Evolutionary conservation across 1,140 invertebrate genomes (phyloP).

Genomic region (Procambarus clarkii): DNA sequence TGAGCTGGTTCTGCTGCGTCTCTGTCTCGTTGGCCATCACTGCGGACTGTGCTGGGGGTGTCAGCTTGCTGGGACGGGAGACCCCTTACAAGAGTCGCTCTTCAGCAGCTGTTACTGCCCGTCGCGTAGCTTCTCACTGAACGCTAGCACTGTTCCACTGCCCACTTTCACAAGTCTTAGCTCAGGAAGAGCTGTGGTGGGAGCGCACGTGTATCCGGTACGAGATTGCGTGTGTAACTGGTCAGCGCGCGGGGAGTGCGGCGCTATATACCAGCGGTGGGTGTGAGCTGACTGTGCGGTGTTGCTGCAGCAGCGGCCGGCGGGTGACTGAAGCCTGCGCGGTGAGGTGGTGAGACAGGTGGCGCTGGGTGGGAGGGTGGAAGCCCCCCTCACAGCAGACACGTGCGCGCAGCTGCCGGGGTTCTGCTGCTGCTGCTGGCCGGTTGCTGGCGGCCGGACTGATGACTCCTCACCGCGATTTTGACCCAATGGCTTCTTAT

Average conservation of each 20-base stretch:
- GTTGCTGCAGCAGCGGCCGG: constrained; percentile 34
- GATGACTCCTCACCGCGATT: neutral
- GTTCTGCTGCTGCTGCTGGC: neutral
- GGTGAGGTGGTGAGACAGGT: constrained; percentile 24
- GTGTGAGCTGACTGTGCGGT: neutral
- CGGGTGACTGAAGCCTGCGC: constrained; percentile 51
- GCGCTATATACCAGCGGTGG: constrained; percentile 36
- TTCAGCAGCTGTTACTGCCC: neutral
- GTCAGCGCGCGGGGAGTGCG: neutral
- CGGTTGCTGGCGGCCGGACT: neutral
- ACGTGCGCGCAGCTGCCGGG: constrained; percentile 56
- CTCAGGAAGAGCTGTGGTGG: neutral
- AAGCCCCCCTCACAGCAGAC: constrained; percentile 12
- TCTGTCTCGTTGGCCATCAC: constrained; percentile 71
- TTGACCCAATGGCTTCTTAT: neutral
- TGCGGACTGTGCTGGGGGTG: constrained; percentile 30
- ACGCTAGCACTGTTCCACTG: neutral
- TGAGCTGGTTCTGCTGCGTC: constrained; percentile 52
- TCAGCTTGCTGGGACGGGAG: constrained; percentile 22
- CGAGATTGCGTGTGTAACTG: constrained; percentile 22
- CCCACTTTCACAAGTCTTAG: constrained; percentile 6
- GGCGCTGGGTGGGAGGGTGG: constrained; percentile 14
- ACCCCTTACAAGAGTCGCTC: neutral
- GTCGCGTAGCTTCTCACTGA: neutral
- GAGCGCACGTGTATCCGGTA: constrained; percentile 29